Evolutionary conservation across 2,113 vertebrate species (phyloP).

Genomic region (Bambusicola thoracicus): DNA sequence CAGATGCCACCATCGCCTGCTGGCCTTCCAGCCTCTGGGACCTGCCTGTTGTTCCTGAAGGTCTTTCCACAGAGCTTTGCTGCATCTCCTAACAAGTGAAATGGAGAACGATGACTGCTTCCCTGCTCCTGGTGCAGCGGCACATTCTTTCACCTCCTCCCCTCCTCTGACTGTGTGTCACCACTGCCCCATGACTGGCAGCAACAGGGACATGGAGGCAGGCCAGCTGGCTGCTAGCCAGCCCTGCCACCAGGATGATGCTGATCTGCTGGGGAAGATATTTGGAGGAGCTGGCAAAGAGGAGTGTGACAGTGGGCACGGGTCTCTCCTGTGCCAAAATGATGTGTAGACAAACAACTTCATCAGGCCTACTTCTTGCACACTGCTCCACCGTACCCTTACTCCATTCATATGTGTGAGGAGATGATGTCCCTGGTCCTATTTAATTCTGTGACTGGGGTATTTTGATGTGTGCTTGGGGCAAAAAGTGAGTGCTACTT

Average conservation of each 20-base stretch:
- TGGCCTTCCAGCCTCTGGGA: background rate
- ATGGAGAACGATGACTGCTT: fast-evolving
- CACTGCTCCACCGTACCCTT: background rate
- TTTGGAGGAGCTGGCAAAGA: background rate
- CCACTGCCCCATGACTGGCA: slow-evolving; percentile 29
- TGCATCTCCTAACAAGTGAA: background rate
- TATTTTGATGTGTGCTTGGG: background rate
- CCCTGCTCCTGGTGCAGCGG: fast-evolving
- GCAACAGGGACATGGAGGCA: background rate
- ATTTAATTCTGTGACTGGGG: background rate
- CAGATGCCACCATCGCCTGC: background rate
- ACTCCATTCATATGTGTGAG: background rate
- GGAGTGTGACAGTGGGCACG: background rate
- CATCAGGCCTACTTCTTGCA: background rate
- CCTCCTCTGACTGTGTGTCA: background rate
- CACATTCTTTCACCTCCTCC: background rate
- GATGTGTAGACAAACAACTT: background rate
- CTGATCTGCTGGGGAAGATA: background rate
- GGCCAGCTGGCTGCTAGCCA: slow-evolving; percentile 14
- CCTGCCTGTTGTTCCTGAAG: background rate
- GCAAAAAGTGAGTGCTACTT: fast-evolving
- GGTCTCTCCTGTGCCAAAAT: background rate
- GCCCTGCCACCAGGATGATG: background rate
- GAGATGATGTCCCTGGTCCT: background rate
- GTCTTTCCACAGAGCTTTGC: background rate